phyloP scores from a whole-genome alignment of 2,888 invertebrate species.

The Torymus texanus region DNA sequence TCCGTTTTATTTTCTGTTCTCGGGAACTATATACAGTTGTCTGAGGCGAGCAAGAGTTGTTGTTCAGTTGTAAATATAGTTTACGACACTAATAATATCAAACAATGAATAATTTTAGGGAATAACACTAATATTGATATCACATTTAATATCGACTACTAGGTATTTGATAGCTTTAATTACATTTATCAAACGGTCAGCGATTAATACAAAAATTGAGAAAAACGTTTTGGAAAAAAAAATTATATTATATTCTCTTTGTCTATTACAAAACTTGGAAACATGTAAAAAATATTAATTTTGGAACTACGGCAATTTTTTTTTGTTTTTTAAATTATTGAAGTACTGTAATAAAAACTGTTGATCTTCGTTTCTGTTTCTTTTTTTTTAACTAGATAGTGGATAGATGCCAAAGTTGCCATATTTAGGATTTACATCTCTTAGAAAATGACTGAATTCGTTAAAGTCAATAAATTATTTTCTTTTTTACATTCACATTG shows the following conservation, averaged over 20 bases:
- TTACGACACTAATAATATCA: conserved; percentile 67
- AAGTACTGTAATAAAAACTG: neutral
- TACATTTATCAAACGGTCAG: conserved; percentile 54
- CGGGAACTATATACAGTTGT: conserved; percentile 52
- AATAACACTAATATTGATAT: conserved; percentile 67
- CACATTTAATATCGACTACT: conserved; percentile 67
- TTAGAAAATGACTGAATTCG: conserved; percentile 43
- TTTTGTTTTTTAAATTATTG: conserved; percentile 16
- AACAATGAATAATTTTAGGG: conserved; percentile 60
- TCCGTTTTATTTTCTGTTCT: conserved; percentile 50
- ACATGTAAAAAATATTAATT: neutral
- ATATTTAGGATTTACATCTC: conserved; percentile 61
- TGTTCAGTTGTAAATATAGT: conserved; percentile 73
- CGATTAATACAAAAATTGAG: conserved; percentile 18
- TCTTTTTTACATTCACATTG: conserved; percentile 29
- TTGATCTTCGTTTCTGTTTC: neutral
- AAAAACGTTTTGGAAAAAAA: conserved; percentile 10
- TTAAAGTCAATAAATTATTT: conserved; percentile 40
- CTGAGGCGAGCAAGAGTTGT: conserved; percentile 65
- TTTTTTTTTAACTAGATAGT: conserved; percentile 34
- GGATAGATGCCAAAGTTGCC: conserved; percentile 63
- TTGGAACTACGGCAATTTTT: conserved; percentile 10
- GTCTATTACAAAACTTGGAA: conserved; percentile 14
- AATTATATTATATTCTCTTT: conserved; percentile 1
- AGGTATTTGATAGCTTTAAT: conserved; percentile 70